Evolutionary conservation across 2,797 vertebrate genomes (phyloP), one percentile per base, ranked within the genome.

Genomic region (Ctenopoma multispine): DNA sequence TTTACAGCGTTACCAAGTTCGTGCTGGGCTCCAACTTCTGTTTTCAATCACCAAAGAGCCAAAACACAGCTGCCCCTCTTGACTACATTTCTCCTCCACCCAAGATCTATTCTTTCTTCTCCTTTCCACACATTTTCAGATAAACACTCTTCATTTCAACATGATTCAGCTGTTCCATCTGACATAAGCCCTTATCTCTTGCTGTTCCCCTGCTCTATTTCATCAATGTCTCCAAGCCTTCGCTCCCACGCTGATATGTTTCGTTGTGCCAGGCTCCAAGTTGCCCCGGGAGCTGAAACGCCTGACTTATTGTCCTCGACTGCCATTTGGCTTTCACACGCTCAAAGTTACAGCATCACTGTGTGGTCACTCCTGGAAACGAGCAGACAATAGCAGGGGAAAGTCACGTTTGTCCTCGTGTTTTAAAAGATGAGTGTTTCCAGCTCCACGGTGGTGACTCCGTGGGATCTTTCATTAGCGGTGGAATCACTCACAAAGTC

Each of bases 101-200:
- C 80, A 82, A 68, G 7, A 48, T 72, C 60, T 63, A 62, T 24
- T 80, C 73, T 69, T 69, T 86, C 75, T 73, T 67, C 80, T 84
- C 64, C 56, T 58, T 60, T 61, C 44, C 49, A 65, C 12, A 61
- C 61, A 20, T 47, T 63, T 81, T 75, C 75, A 73, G 72, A 87
- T 85, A 90, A 93, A 92, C 88, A 86, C 46, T 72, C 46, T 51
- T 72, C 53, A 86, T 65, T 85, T 82, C 60, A 69, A 82, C 70
- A 74, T 84, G 89, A 92, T 82, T 93, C 91, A 94, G 87, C 86
- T 79, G 74, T 77, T 89, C 86, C 82, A 65, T 51, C 60, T 58
- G 71, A 82, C 75, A 53, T 75, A n/a, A 75, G 56, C 81, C 69
- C 86, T 85, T 85, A 86, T 87, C 88, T 86, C 72, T 72, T n/a